Conservation (phyloP, 2,113 vertebrate species). For the Malurus alboscapulatus region DNA sequence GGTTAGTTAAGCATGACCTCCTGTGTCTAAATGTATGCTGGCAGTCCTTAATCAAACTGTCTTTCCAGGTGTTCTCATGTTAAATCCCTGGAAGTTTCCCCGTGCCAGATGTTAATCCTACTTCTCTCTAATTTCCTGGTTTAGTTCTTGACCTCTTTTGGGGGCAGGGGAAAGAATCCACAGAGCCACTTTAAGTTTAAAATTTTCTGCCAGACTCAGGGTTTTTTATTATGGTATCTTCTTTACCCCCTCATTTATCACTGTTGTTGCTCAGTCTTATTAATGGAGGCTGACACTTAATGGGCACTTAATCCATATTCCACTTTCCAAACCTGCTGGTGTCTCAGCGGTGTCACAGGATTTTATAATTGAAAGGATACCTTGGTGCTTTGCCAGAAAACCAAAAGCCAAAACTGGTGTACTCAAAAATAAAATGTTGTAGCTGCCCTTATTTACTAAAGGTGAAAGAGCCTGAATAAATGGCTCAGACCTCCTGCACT, state of each 20-base stretch:
- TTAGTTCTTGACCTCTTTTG: background rate
- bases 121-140: conserved; percentile 33
- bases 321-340: background rate
- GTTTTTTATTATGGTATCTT: background rate
- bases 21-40: conserved; percentile 33
- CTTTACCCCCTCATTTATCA: background rate
- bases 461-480: background rate
- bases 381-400: background rate
- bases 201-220: background rate
- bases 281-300: background rate
- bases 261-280: background rate
- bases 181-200: background rate
- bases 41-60: conserved; percentile 51
- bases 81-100: conserved; percentile 29
- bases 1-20: conserved; percentile 62
- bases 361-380: background rate
- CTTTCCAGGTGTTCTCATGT: conserved; percentile 51
- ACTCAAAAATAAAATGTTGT: background rate
- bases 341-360: background rate
- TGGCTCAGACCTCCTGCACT: background rate
- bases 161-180: background rate
- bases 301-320: background rate
- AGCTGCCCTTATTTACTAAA: background rate
- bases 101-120: conserved; percentile 44
- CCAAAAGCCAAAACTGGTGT: background rate